Percentiles rank a stretch among this genome's conserved stretches.
phyloP scores from a whole-genome alignment of 2,888 invertebrate species.

The Gortyna flavago region DNA sequence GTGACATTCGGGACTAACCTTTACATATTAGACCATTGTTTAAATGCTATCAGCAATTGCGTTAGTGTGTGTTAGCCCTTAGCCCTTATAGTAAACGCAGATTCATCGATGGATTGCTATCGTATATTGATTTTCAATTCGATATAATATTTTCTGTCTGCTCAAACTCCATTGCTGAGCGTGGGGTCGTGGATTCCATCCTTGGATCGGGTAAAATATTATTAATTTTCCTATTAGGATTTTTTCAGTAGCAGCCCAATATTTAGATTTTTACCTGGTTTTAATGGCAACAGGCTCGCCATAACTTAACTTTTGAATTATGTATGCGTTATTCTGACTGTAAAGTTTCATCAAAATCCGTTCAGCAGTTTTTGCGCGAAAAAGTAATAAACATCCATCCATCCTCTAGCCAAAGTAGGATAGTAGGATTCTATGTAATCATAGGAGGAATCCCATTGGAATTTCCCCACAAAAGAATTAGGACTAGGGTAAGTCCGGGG shows the following conservation, averaged over 20 bases:
- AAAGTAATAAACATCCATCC: too few species aligned
- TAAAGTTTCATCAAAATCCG: too few species aligned
- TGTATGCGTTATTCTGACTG: too few species aligned
- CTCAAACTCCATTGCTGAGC: neutral
- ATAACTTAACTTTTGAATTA: neutral
- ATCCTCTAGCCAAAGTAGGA: too few species aligned
- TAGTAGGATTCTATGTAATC: too few species aligned
- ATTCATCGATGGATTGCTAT: slow-evolving; percentile 7
- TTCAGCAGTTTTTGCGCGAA: too few species aligned
- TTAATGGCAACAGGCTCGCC: neutral
- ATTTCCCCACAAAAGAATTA: neutral
- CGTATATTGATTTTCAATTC: slow-evolving; percentile 10
- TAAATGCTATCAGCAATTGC: too few species aligned
- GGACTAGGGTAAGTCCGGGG: too few species aligned
- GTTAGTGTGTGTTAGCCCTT: neutral
- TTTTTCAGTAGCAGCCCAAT: neutral
- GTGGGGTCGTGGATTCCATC: too few species aligned
- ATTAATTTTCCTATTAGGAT: neutral
- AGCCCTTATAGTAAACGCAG: neutral
- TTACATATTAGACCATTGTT: too few species aligned
- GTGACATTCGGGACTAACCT: too few species aligned
- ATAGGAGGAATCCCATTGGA: neutral
- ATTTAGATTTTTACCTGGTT: neutral
- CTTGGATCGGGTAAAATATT: neutral
- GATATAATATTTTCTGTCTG: slow-evolving; percentile 8